phyloP scores from a whole-genome alignment of 2,888 invertebrate genomes.

The Callyntrura guangdongensis region DNA sequence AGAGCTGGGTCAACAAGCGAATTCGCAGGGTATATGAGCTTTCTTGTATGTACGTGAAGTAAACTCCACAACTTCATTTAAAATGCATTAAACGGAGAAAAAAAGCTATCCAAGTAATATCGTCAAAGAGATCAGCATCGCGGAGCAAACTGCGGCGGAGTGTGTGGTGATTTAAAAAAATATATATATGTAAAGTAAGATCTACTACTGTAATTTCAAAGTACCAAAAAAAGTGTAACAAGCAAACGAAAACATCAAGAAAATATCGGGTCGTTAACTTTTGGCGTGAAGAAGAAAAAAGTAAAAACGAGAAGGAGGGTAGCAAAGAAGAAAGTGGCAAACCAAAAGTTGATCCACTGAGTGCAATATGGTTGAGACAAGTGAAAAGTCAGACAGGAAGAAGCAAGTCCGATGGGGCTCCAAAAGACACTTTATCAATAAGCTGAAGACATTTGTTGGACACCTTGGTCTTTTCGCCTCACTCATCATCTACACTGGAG shows the following conservation, averaged over 20 bases:
- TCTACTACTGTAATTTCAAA: slow-evolving; percentile 8
- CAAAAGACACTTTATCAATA: slow-evolving; percentile 80
- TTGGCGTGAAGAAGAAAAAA: slow-evolving; percentile 68
- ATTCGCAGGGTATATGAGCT: slow-evolving; percentile 77
- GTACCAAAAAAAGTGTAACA: background rate
- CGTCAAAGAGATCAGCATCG: background rate
- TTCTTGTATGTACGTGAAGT: slow-evolving; percentile 35
- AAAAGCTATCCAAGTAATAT: slow-evolving; percentile 33
- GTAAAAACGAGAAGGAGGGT: slow-evolving; percentile 14
- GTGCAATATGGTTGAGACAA: slow-evolving; percentile 78
- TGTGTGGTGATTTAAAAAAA: background rate
- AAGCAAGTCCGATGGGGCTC: slow-evolving; percentile 82
- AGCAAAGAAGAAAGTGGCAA: slow-evolving; percentile 33
- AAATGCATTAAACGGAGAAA: slow-evolving; percentile 27
- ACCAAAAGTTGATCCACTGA: slow-evolving; percentile 70
- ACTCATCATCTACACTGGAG: slow-evolving; percentile 92
- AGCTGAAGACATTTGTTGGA: slow-evolving; percentile 87
- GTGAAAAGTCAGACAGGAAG: slow-evolving; percentile 78
- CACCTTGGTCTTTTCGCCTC: slow-evolving; percentile 92
- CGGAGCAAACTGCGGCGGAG: background rate
- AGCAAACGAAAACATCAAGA: slow-evolving; percentile 33
- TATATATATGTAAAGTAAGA: background rate
- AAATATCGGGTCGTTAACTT: slow-evolving; percentile 68
- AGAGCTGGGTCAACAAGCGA: slow-evolving; percentile 51
- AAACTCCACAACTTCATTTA: slow-evolving; percentile 23